Evolutionary conservation across 2,888 invertebrate genomes (phyloP).

Genomic region (Eupithecia centaureata): DNA sequence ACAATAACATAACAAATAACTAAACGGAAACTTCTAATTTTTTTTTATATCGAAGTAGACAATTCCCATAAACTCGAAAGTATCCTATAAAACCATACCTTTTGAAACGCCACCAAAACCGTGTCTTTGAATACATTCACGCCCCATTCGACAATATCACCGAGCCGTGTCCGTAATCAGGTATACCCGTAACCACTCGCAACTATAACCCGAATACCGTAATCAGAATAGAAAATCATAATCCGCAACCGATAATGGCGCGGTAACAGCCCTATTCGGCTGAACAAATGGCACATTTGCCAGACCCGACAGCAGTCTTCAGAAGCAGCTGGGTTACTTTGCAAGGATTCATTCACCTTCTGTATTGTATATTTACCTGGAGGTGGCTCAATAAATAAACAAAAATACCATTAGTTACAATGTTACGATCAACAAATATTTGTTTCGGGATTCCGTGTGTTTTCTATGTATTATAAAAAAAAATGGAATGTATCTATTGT

Average conservation of each 20-base stretch:
- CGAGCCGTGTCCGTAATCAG: slow-evolving; percentile 40
- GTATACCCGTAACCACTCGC: slow-evolving; percentile 24
- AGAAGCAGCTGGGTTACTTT: slow-evolving; percentile 16
- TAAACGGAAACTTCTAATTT: neutral
- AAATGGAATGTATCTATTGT: no score
- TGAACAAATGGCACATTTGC: slow-evolving; percentile 56
- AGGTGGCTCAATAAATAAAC: no score
- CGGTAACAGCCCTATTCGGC: slow-evolving; percentile 45
- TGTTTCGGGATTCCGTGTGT: no score
- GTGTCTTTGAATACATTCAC: slow-evolving; percentile 24
- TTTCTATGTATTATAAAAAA: no score
- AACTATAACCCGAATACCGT: slow-evolving; percentile 40
- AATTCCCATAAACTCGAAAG: slow-evolving; percentile 8
- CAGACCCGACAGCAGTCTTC: slow-evolving; percentile 27
- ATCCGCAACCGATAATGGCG: slow-evolving; percentile 47
- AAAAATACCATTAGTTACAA: no score
- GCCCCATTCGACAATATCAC: slow-evolving; percentile 24
- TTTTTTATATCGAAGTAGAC: slow-evolving; percentile 8
- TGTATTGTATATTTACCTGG: no score
- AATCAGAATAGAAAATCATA: slow-evolving; percentile 46
- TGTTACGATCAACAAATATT: no score
- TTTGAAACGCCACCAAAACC: slow-evolving; percentile 6
- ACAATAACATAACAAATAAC: slow-evolving; percentile 4
- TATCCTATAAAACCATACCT: slow-evolving; percentile 4
- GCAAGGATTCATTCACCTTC: neutral